Base-by-base conservation (phyloP, 2,888 invertebrate genomes). In the Ischnus inquisitorius region DNA sequence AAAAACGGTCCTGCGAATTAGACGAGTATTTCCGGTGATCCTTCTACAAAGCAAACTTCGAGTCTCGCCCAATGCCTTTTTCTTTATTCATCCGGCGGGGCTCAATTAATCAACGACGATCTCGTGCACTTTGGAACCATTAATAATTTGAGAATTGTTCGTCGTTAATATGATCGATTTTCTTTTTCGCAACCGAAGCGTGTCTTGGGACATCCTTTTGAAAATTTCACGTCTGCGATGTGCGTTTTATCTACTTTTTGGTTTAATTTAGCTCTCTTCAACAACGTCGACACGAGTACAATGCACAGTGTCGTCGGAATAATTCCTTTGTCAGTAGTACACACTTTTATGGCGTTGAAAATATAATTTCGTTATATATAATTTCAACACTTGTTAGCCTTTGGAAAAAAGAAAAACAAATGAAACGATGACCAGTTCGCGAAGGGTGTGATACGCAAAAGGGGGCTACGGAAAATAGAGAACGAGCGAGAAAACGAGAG, bases 1-100 rank as follows among this genome's bases (percentile, higher is more conserved):
- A 43, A 79, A 79, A 79, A 79, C 76, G 72, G 71, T 51, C 72
- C 67, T 72, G 74, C 43, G 68, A 78, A 82, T 79, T 69, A 48
- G 75, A 69, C 39, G 39, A 76, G 43, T 48, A 64, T 43, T 41
- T 25, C n/a, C 39, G 64, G 28, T 34, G 46, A 62, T 75, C 14
- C 41, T 46, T 64, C 12, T 34, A 48, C 46, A 10, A 28, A 16
- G 57, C 57, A n/a, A 57, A 79, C 60, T 62, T n/a, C 25, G 14
- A 46, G 12, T 64, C 25, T 22, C 22, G 64, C 43, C 67, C 34
- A 39, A 5, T 16, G n/a, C 5, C 3, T 34, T 28, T 57, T 60
- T 60, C 60, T 62, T 72, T 48, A 16, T 16, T 2, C 5, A 8
- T 12, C 2, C 41, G 25, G n/a, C 43, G 41, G n/a, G 8, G 43